Percentiles rank a stretch among this genome's conserved stretches.
Conservation (phyloP, 2,113 vertebrate genomes). For the Cynoglossus semilaevis region DNA sequence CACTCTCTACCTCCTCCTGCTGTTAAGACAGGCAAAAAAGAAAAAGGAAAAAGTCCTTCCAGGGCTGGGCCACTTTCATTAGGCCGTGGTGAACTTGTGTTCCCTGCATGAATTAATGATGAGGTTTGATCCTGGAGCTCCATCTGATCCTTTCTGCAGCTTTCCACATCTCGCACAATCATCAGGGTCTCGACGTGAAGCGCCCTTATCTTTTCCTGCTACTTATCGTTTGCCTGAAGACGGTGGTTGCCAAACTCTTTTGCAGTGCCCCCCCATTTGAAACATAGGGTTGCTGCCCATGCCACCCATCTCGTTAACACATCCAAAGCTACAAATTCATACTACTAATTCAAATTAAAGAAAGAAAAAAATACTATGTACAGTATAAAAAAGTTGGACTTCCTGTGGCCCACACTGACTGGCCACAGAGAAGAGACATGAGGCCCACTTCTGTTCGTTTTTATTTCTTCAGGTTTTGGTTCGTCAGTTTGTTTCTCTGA, state of each 20-base stretch:
- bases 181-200: conserved; percentile 26
- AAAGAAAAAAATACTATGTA: too few species aligned
- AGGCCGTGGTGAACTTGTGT: conserved; percentile 6
- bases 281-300: too few species aligned
- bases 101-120: conserved; percentile 27
- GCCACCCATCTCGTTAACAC: too few species aligned
- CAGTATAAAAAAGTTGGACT: too few species aligned
- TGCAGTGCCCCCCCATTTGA: background rate
- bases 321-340: too few species aligned
- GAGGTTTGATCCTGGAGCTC: conserved; percentile 26
- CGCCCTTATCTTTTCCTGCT: conserved; percentile 29
- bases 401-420: too few species aligned
- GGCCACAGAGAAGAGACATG: too few species aligned
- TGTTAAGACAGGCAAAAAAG: conserved; percentile 15
- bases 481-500: conserved; percentile 21
- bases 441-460: too few species aligned
- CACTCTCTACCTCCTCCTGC: background rate
- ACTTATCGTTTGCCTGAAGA: conserved; percentile 14
- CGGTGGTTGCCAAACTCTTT: conserved; percentile 44
- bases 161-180: conserved; percentile 32
- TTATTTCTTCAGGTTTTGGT: too few species aligned
- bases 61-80: conserved; percentile 11
- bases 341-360: too few species aligned
- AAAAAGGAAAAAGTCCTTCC: conserved; percentile 9
- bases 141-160: conserved; percentile 34